Evolutionary conservation across 2,797 vertebrate genomes (phyloP).

Genomic region (Notoglanidium macrostoma): DNA sequence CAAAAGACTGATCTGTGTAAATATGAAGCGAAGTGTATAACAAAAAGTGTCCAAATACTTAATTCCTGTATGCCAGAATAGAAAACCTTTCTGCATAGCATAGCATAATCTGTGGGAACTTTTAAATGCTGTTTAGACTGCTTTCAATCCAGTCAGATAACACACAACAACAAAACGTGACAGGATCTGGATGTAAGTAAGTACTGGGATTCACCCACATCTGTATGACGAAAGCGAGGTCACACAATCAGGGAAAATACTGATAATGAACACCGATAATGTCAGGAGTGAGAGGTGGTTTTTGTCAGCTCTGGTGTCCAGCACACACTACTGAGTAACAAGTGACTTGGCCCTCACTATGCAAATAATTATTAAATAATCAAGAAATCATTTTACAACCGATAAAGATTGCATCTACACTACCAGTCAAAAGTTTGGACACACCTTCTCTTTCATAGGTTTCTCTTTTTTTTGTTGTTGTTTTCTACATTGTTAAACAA

Average conservation of each 20-base stretch:
- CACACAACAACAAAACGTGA: background rate
- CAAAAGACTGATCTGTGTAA: background rate
- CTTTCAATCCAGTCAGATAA: background rate
- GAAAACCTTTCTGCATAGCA: background rate
- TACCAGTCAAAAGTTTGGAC: no score
- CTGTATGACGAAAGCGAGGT: slow-evolving; percentile 3
- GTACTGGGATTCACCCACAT: background rate
- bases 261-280: background rate
- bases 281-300: background rate
- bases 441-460: no score
- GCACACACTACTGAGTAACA: background rate
- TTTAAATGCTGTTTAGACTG: slow-evolving; percentile 2
- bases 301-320: background rate
- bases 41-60: background rate
- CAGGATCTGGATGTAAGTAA: background rate
- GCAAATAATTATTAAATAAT: background rate
- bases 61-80: background rate
- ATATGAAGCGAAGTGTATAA: background rate
- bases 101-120: background rate
- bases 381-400: background rate
- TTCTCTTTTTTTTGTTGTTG: no score
- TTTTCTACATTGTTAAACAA: background rate
- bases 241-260: background rate
- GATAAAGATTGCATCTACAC: no score
- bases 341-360: no score